Percentiles rank a stretch among this genome's conserved stretches.
phyloP scores from a whole-genome alignment of 2,888 invertebrate genomes.

The Melinaea marsaeus region DNA sequence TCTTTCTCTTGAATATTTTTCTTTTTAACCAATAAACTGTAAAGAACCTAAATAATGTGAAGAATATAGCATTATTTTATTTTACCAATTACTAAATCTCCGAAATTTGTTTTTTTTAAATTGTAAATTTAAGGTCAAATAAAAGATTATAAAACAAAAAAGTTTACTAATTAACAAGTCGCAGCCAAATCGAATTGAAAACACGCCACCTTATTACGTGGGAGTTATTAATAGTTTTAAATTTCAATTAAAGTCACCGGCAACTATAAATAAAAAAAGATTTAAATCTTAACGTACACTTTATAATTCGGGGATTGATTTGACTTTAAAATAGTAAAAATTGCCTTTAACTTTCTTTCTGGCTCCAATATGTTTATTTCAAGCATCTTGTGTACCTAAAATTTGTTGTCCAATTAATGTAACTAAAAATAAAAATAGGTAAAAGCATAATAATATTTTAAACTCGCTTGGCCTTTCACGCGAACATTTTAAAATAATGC shows the following conservation, averaged over 20 bases:
- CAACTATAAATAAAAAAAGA: not conserved
- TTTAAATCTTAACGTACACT: not conserved
- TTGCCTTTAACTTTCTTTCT: not conserved
- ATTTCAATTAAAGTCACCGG: not conserved
- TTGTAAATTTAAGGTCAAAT: not conserved
- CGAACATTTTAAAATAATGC: slow-evolving; percentile 24
- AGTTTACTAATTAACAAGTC: not conserved
- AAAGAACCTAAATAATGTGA: not conserved
- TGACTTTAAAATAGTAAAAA: not conserved
- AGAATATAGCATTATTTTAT: not conserved
- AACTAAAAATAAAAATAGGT: slow-evolving; percentile 9
- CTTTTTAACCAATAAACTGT: not conserved
- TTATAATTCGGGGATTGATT: not conserved
- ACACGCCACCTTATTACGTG: not conserved
- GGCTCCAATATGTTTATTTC: not conserved
- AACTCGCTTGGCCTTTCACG: slow-evolving; percentile 22
- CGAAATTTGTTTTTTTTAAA: not conserved
- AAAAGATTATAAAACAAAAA: not conserved
- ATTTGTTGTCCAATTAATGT: slow-evolving; percentile 8
- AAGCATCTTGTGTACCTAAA: not conserved
- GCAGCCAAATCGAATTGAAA: not conserved
- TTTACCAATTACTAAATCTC: not conserved
- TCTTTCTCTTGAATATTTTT: not conserved
- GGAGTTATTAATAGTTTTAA: slow-evolving; percentile 6
- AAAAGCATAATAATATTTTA: slow-evolving; percentile 16